Percentiles rank a stretch among this genome's conserved stretches.
Evolutionary conservation across 2,113 vertebrate species (phyloP).

Genomic region (Oncorhynchus clarkii): DNA sequence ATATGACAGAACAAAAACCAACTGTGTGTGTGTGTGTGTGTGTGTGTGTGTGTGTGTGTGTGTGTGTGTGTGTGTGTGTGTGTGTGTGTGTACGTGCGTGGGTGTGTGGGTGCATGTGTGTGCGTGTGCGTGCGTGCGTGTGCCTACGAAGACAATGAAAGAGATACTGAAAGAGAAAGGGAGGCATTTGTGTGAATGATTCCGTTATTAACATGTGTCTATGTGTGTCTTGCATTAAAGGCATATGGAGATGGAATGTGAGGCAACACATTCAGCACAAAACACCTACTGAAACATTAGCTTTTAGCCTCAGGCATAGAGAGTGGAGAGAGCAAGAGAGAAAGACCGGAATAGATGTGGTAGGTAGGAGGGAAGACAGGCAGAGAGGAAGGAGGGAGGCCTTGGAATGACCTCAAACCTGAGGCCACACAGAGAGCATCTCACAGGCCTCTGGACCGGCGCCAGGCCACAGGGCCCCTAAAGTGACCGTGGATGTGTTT

Average conservation of each 20-base stretch:
- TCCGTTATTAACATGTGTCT: no score
- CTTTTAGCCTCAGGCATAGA: neutral
- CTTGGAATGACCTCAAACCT: constrained; percentile 55
- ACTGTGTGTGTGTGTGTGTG: neutral
- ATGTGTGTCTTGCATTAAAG: no score
- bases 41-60: neutral
- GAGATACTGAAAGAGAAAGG: constrained; percentile 6
- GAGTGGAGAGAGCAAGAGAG: constrained; percentile 3
- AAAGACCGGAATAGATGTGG: constrained; percentile 14
- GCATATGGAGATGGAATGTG: neutral
- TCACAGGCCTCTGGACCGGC: constrained; percentile 51
- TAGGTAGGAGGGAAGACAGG: constrained; percentile 5
- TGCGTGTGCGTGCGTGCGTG: no score
- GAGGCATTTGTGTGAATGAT: neutral
- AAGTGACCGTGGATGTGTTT: constrained; percentile 35
- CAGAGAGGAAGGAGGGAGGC: constrained; percentile 1
- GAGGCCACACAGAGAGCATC: constrained; percentile 36
- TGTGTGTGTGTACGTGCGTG: no score
- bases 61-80: no score
- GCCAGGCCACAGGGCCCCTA: constrained; percentile 54
- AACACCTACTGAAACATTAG: neutral
- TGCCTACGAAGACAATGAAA: neutral
- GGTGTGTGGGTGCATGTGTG: no score
- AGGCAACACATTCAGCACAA: neutral
- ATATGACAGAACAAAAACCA: constrained; percentile 2